Conservation (phyloP, 2,888 invertebrate species). For the Diachrysia chrysitis region DNA sequence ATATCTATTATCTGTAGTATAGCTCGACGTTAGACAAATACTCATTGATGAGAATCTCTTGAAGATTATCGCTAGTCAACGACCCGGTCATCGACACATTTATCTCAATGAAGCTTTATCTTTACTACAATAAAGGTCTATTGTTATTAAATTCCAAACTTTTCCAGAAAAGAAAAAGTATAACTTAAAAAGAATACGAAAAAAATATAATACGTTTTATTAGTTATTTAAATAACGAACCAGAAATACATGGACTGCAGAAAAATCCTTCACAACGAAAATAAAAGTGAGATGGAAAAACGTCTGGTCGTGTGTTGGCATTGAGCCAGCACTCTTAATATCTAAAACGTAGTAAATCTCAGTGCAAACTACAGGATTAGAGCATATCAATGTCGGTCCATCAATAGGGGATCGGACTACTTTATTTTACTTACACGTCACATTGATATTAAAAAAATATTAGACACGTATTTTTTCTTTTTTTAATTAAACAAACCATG, state of each 20-base stretch:
- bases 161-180: conserved; percentile 7
- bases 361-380: conserved; percentile 46
- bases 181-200: not conserved
- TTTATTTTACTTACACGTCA: no score
- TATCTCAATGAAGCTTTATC: conserved; percentile 34
- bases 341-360: conserved; percentile 36
- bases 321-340: conserved; percentile 46
- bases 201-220: conserved; percentile 15
- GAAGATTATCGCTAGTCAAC: conserved; percentile 44
- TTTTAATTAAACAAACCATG: no score
- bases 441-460: no score
- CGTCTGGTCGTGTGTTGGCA: conserved; percentile 48
- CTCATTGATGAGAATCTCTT: conserved; percentile 36
- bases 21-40: conserved; percentile 15
- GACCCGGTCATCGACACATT: conserved; percentile 31
- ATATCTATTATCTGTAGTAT: conserved; percentile 36
- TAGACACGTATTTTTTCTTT: no score
- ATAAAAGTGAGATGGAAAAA: conserved; percentile 54
- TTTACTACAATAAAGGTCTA: conserved; percentile 15
- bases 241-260: conserved; percentile 50
- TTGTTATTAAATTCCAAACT: conserved; percentile 29
- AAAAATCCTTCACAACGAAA: conserved; percentile 57
- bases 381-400: no score
- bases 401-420: no score
- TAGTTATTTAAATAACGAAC: conserved; percentile 24